A percentile compares a stretch with the other conserved stretches of the same genome.
phyloP scores from a whole-genome alignment of 2,797 vertebrate species.

The Pangasius djambal region DNA sequence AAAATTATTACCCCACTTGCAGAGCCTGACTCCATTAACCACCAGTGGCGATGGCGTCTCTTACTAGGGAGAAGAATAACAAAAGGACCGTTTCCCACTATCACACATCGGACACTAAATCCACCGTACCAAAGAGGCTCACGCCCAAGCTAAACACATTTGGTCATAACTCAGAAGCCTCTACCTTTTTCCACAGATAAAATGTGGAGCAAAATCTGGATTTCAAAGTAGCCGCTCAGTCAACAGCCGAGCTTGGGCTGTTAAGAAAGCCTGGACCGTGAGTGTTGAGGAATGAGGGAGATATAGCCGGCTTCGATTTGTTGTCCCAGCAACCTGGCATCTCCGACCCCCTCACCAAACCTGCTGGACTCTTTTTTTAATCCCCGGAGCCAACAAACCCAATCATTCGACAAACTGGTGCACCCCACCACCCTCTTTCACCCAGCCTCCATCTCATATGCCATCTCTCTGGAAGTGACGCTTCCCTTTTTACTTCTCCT shows the following conservation, averaged over 20 bases:
- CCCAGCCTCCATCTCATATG: constrained; percentile 74
- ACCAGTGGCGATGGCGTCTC: constrained; percentile 59
- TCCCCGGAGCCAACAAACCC: constrained; percentile 69
- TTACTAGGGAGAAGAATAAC: constrained; percentile 49
- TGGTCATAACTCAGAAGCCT: constrained; percentile 86
- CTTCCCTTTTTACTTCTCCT: constrained; percentile 63
- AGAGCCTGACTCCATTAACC: constrained; percentile 60
- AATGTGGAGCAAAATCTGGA: constrained; percentile 72
- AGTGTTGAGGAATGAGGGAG: constrained; percentile 79
- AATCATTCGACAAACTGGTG: constrained; percentile 78
- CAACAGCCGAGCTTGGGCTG: constrained; percentile 27
- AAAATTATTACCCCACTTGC: constrained; percentile 48
- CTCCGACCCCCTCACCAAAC: constrained; percentile 59
- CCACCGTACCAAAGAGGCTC: constrained; percentile 76
- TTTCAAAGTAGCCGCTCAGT: constrained; percentile 6
- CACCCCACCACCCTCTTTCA: constrained; percentile 69
- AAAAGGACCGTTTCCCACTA: constrained; percentile 72
- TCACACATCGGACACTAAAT: constrained; percentile 80
- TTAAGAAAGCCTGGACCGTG: constrained; percentile 40
- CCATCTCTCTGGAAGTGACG: constrained; percentile 78
- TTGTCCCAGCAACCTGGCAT: constrained; percentile 85
- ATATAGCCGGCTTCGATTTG: constrained; percentile 84
- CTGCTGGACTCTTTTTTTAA: constrained; percentile 53
- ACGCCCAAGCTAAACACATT: constrained; percentile 88
- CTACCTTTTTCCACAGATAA: constrained; percentile 84